Evolutionary conservation across 2,888 invertebrate species (phyloP).

Genomic region (Harmothoe impar): DNA sequence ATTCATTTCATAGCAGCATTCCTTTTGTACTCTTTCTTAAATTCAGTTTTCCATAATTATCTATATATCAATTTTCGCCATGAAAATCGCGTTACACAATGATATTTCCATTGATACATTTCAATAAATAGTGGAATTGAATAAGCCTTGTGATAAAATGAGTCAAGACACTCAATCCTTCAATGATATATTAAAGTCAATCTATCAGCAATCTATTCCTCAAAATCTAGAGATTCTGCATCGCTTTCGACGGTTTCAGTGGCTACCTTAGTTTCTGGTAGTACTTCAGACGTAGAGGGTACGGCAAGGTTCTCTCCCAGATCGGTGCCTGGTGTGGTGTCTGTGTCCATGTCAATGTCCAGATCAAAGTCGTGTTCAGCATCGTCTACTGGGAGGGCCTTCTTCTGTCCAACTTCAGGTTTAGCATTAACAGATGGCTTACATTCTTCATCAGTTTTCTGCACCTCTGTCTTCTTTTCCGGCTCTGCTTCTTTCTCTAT

Average conservation of each 20-base stretch:
- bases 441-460: background rate
- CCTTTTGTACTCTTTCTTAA: no score
- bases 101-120: no score
- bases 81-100: no score
- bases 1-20: no score
- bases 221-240: slow-evolving; percentile 7
- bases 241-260: background rate
- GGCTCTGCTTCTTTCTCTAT: background rate
- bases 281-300: background rate
- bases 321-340: background rate
- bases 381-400: background rate
- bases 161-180: no score
- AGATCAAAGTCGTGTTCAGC: background rate
- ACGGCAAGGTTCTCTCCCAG: background rate
- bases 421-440: background rate
- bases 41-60: no score
- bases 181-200: background rate
- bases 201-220: background rate
- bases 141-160: no score
- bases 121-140: no score
- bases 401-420: background rate
- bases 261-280: background rate
- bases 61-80: no score
- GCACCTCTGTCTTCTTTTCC: background rate
- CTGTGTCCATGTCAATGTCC: background rate